Conservation (phyloP, 1,140 invertebrate species). For the Steinernema feltiae region DNA sequence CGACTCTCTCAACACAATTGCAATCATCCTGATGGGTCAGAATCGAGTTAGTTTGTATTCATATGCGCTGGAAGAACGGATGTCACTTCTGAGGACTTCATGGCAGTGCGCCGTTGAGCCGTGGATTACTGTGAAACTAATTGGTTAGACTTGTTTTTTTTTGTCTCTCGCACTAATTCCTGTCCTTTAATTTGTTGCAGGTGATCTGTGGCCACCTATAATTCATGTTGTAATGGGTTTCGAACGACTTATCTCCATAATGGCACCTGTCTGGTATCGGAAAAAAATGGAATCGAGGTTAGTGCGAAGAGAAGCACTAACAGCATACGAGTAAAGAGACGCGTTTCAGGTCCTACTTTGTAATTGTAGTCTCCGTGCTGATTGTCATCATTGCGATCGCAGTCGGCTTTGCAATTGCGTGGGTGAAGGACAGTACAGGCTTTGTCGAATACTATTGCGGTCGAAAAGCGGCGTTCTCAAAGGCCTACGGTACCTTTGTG, state of each 20-base stretch:
- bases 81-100: background rate
- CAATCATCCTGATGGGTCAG: conserved; percentile 20
- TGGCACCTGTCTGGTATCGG: conserved; percentile 16
- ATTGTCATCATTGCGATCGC: conserved; percentile 13
- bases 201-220: conserved; percentile 27
- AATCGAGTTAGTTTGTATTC: conserved; percentile 18
- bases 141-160: background rate
- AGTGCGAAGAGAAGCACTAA: too few species aligned
- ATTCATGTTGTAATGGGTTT: conserved; percentile 21
- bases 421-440: background rate
- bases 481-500: conserved; percentile 13
- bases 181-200: background rate
- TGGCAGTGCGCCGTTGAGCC: conserved; percentile 17
- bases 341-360: conserved; percentile 16
- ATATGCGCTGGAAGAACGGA: background rate
- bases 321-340: too few species aligned
- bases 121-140: conserved; percentile 19
- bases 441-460: conserved; percentile 28
- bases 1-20: conserved; percentile 15
- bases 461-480: conserved; percentile 21
- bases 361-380: conserved; percentile 13
- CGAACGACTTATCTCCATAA: conserved; percentile 16
- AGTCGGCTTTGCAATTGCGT: conserved; percentile 20
- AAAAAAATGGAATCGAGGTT: conserved; percentile 13
- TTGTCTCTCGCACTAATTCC: background rate